Evolutionary conservation across 1,140 invertebrate genomes (phyloP).

Genomic region (Cydia splendana): DNA sequence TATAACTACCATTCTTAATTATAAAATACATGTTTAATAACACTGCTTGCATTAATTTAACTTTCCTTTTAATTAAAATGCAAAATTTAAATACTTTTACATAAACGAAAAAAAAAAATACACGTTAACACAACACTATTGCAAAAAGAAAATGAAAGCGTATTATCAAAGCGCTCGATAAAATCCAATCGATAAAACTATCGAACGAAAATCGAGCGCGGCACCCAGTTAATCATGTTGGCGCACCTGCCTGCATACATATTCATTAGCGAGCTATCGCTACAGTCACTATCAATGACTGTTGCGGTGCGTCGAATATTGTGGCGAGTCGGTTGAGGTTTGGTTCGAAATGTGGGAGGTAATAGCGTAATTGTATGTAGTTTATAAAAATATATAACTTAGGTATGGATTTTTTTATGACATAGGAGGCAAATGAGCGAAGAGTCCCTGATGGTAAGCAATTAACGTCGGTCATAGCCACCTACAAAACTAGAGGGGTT

Average conservation of each 20-base stretch:
- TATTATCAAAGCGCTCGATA: slow-evolving; percentile 44
- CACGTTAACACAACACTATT: background rate
- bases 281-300: slow-evolving; percentile 69
- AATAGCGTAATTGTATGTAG: background rate
- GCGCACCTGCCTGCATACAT: slow-evolving; percentile 72
- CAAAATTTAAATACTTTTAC: background rate
- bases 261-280: slow-evolving; percentile 70
- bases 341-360: background rate
- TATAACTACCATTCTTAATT: no score
- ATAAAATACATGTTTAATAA: no score
- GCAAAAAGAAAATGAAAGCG: background rate
- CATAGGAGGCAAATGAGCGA: no score
- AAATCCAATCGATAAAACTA: slow-evolving; percentile 52
- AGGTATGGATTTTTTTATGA: no score
- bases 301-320: slow-evolving; percentile 47
- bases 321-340: slow-evolving; percentile 3
- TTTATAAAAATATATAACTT: background rate
- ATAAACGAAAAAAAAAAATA: background rate
- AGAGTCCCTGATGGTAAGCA: no score
- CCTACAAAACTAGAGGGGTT: no score
- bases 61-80: background rate
- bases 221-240: slow-evolving; percentile 73
- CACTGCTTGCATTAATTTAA: no score
- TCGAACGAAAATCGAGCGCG: slow-evolving; percentile 70
- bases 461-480: no score